These are phyloP conservation scores for Trichechus manatus DNA, from an alignment of 2,113 vertebrate genomes.

Conservation along the genomic window DNA sequence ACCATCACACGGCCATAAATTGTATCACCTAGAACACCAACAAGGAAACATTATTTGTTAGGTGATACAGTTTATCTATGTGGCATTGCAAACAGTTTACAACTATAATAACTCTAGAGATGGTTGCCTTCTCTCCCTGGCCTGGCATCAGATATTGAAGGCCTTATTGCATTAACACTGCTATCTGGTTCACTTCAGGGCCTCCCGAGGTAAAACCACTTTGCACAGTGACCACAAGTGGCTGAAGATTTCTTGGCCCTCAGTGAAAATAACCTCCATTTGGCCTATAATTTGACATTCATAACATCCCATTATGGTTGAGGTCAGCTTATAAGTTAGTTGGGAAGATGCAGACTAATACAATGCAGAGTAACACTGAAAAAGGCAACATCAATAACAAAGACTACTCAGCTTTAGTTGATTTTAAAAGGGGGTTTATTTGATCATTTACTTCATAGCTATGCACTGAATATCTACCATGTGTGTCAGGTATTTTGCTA, in stretches of 20 bases:
- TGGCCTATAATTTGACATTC: background rate
- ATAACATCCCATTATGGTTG: background rate
- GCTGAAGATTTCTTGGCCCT: background rate
- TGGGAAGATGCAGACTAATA: background rate
- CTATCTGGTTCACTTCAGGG: background rate
- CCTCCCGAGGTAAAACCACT: background rate
- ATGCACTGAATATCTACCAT: background rate
- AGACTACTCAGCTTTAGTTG: background rate
- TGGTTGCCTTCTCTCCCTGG: background rate
- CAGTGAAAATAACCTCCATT: too few species aligned
- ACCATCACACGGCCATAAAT: constrained; percentile 98
- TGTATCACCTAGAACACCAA: constrained; percentile 89
- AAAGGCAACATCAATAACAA: background rate
- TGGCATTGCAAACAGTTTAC: background rate
- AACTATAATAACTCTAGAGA: background rate
- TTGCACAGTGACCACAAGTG: too few species aligned
- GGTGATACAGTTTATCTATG: fast-evolving
- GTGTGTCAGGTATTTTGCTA: background rate
- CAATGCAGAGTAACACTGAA: background rate
- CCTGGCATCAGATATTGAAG: background rate
- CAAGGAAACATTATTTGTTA: background rate
- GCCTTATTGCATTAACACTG: background rate
- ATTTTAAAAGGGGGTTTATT: background rate
- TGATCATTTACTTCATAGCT: background rate
- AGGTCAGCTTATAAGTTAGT: background rate